Conservation (phyloP, 2,113 vertebrate species). For the Paralichthys olivaceus region DNA sequence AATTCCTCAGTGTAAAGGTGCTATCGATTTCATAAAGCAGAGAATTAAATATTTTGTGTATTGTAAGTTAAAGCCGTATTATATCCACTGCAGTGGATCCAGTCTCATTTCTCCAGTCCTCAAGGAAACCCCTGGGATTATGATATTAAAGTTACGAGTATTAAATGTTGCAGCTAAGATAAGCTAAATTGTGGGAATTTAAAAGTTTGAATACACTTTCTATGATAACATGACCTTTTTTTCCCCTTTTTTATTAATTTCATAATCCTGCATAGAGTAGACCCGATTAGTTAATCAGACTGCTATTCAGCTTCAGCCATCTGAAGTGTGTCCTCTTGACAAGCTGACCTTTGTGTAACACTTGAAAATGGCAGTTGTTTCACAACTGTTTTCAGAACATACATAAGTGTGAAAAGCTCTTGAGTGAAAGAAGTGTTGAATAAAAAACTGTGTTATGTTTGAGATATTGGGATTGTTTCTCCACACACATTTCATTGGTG, state of each 20-base stretch:
- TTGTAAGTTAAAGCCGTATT: background rate
- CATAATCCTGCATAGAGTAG: background rate
- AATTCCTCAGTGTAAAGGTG: background rate
- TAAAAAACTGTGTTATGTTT: conserved; percentile 18
- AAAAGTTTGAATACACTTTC: conserved; percentile 15
- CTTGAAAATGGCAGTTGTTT: conserved; percentile 14
- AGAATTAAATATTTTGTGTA: background rate
- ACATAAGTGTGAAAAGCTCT: conserved; percentile 41
- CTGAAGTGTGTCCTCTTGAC: conserved; percentile 37
- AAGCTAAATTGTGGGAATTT: conserved; percentile 20
- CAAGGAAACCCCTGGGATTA: conserved; percentile 13
- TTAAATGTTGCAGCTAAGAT: conserved; percentile 10
- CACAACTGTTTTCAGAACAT: conserved; percentile 4
- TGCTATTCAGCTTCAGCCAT: conserved; percentile 22
- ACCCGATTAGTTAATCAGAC: conserved; percentile 40
- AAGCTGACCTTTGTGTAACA: conserved; percentile 51
- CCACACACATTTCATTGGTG: conserved; percentile 12
- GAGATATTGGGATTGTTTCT: conserved; percentile 35
- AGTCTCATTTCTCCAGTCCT: background rate
- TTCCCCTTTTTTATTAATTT: conserved; percentile 25
- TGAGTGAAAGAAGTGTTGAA: conserved; percentile 2
- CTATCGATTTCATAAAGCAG: background rate
- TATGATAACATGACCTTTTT: conserved; percentile 41
- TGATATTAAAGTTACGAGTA: background rate
- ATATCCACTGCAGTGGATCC: background rate